Percentiles rank a stretch among this genome's conserved stretches.
Evolutionary conservation across 2,113 vertebrate genomes (phyloP).

Genomic region (Hyperopisus bebe): DNA sequence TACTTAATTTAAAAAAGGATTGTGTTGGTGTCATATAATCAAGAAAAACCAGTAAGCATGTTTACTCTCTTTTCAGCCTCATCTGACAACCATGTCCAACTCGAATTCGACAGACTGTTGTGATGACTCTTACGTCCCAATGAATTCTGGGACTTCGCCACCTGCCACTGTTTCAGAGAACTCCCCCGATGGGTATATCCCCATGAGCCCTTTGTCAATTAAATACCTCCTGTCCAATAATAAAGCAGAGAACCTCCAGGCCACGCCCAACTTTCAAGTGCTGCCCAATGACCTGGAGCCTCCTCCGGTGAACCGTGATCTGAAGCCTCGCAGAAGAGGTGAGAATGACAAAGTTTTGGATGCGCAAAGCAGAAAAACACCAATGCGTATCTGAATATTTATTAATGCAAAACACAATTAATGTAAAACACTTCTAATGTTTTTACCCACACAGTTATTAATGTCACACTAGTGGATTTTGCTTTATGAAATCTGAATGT

Average conservation of each 20-base stretch:
- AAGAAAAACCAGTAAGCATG: neutral
- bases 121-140: slow-evolving; percentile 82
- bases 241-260: slow-evolving; percentile 56
- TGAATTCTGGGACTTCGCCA: slow-evolving; percentile 66
- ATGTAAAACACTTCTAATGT: neutral
- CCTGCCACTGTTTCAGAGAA: slow-evolving; percentile 38
- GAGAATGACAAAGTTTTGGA: slow-evolving; percentile 34
- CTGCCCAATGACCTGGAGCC: slow-evolving; percentile 70
- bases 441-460: neutral
- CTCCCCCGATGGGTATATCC: slow-evolving; percentile 79
- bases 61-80: slow-evolving; percentile 47
- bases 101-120: slow-evolving; percentile 33
- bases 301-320: slow-evolving; percentile 86
- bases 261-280: slow-evolving; percentile 49
- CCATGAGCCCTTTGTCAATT: slow-evolving; percentile 74
- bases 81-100: slow-evolving; percentile 51
- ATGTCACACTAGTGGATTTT: neutral
- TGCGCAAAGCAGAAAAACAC: neutral
- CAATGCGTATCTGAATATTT: neutral
- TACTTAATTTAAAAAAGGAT: neutral
- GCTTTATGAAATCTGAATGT: neutral
- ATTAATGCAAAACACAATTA: too few relatives aligned
- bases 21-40: neutral
- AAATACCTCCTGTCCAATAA: slow-evolving; percentile 47
- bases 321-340: slow-evolving; percentile 89